Conservation (phyloP, 2,797 vertebrate species). For the Oreochromis grahami region DNA sequence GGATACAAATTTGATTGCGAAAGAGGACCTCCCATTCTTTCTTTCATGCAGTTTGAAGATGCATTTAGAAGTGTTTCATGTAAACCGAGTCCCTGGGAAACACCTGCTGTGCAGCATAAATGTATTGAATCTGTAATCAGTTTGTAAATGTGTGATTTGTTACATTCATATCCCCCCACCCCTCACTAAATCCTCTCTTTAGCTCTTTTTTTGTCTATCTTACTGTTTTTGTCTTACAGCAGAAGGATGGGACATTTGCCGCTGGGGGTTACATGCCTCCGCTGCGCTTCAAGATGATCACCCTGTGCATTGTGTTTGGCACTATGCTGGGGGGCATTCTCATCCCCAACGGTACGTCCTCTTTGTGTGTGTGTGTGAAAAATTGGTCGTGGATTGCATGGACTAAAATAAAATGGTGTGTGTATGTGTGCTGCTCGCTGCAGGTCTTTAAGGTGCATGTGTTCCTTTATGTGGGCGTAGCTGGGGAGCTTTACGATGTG, state of each 20-base stretch:
- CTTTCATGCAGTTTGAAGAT: neutral
- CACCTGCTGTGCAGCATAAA: neutral
- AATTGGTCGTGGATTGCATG: neutral
- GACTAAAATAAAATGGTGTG: constrained; percentile 12
- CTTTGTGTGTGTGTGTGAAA: constrained; percentile 14
- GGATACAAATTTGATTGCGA: neutral
- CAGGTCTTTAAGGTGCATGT: constrained; percentile 66
- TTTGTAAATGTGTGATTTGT: neutral
- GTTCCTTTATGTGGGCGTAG: constrained; percentile 65
- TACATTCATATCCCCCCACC: neutral
- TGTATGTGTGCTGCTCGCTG: constrained; percentile 10
- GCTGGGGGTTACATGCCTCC: constrained; percentile 98
- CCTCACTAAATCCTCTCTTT: neutral
- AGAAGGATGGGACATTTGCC: constrained; percentile 95
- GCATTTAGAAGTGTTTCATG: neutral
- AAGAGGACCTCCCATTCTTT: neutral
- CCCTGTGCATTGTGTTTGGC: constrained; percentile 90
- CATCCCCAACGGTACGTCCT: constrained; percentile 88
- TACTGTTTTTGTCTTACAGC: constrained; percentile 69
- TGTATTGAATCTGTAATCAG: neutral
- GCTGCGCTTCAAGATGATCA: constrained; percentile 94
- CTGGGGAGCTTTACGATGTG: constrained; percentile 66
- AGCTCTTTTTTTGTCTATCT: neutral
- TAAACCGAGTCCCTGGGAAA: no score
- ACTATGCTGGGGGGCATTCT: constrained; percentile 97